Evolutionary conservation across 2,888 invertebrate species (phyloP), one percentile per base, ranked within the genome.

Genomic region (Diogma glabrata): DNA sequence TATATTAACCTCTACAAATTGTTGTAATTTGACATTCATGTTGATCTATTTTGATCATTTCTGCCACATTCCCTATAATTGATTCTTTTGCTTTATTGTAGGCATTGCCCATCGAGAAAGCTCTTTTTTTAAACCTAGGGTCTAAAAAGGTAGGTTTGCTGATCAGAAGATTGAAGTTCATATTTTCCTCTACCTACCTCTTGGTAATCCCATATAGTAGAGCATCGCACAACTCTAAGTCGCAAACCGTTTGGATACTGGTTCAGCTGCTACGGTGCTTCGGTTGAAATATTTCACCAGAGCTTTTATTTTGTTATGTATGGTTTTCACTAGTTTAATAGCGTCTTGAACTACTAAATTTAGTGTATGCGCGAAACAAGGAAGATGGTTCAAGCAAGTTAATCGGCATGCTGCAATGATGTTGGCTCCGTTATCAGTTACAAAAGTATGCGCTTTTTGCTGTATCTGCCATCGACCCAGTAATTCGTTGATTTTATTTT

Each of bases 341-440:
- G 51, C 40, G 33, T 48, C 36, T 45, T 45, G 47, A n/a, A 55
- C 55, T 22, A 55, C 49, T 22, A 56, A 28, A 52, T 55, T 58
- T 36, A 57, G 16, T 12, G 52, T 57, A 48, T 58, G 58, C 16
- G 58, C 56, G 26, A 58, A 57, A 52, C 56, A 59, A 12, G 54
- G 54, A 20, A 57, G 49, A 51, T 57, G 56, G 3, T 52, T 57
- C 52, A 57, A 53, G 20, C 57, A 55, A 45, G 51, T 51, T 28
- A 56, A 52, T 54, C 36, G 53, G 24, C 59, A 52, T 4, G 60
- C 58, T 52, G 57, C 58, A 52, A 57, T 56, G 52, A 61, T 58
- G 49, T 55, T 54, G 16, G 56, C 53, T 33, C 57, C 58, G 50
- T 58, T 59, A 52, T 61, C 58, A 33, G 55, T 57, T 20, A 58